Evolutionary conservation across 2,797 vertebrate genomes (phyloP), one percentile per base, ranked within the genome.

Genomic region (Pyrrhura leucotis): DNA sequence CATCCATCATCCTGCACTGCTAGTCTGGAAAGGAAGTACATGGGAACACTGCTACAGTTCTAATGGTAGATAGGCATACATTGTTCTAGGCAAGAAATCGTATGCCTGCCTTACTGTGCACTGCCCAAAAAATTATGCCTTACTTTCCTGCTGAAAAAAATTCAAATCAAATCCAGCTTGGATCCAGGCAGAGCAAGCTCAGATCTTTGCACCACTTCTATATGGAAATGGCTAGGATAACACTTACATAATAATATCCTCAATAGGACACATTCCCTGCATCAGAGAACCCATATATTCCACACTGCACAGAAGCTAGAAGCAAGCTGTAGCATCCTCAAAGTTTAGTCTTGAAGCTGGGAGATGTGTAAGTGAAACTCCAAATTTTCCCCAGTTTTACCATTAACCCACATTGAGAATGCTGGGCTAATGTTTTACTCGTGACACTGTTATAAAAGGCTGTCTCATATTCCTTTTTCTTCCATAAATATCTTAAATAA

Each of bases 241-340:
- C 3, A 1, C 10, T 77, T 76, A 17, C 17, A 14, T 29, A 47
- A 5, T 37, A 50, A 53, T 26, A 6, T 51, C 12, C 3, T 12
- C 29, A 59, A 14, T 25, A 68, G 29, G 21, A 63, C 10, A 33
- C 2, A 35, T 59, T 58, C 5, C 11, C 10, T 69, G 4, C 10
- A 11, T 35, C 44, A 84, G 42, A 74, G 7, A 39, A 16, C 2
- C 5, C 5, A 48, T 74, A 62, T 13, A 63, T 50, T 91, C 35
- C 16, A 25, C 45, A 31, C 10, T 50, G 42, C 9, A 58, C 5
- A 67, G 66, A 58, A 31, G 4, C 4, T 25, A 65, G 17, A 7
- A 75, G n/a, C 3, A 54, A 50, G 62, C 12, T 0, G 1, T 53
- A 13, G 0, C 14, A 45, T 54, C 8, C 6, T 3, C 4, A 5